Conservation (phyloP, 1,140 invertebrate genomes). For the Musca vetustissima region DNA sequence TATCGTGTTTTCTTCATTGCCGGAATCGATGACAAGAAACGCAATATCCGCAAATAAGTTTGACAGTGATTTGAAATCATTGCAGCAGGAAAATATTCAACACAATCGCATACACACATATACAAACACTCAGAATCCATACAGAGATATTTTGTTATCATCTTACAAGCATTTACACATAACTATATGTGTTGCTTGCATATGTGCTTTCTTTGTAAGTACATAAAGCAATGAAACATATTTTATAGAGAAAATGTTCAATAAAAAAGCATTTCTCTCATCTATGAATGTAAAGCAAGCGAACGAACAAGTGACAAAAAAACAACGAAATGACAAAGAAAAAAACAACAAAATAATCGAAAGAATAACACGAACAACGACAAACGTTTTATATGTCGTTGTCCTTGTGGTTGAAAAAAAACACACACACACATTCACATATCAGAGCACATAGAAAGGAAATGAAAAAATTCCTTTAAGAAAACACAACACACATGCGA, state of each 20-base stretch:
- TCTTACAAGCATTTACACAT: not conserved
- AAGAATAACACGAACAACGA: too few species aligned
- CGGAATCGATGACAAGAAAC: not conserved
- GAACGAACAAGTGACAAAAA: too few species aligned
- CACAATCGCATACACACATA: not conserved
- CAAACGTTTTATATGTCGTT: not conserved
- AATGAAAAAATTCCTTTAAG: slow-evolving; percentile 19
- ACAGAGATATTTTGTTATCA: too few species aligned
- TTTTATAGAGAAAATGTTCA: slow-evolving; percentile 18
- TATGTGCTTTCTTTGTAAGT: too few species aligned
- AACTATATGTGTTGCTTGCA: too few species aligned
- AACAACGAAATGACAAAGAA: too few species aligned
- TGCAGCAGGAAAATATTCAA: slow-evolving; percentile 8
- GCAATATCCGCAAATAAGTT: slow-evolving; percentile 24
- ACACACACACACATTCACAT: too few species aligned
- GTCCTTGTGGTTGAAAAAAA: slow-evolving; percentile 5
- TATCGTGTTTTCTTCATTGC: too few species aligned
- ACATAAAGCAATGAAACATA: slow-evolving; percentile 13
- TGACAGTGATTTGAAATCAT: slow-evolving; percentile 23
- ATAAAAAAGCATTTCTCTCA: not conserved
- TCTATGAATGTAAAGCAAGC: too few species aligned
- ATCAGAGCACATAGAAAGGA: slow-evolving; percentile 13
- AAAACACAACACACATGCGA: not conserved
- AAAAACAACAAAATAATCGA: too few species aligned
- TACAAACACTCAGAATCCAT: too few species aligned